Percentiles rank a stretch among this genome's conserved stretches.
Evolutionary conservation across 92 coral and sea anemone genomes (phyloP).

Genomic region (Zoanthus solanderi): DNA sequence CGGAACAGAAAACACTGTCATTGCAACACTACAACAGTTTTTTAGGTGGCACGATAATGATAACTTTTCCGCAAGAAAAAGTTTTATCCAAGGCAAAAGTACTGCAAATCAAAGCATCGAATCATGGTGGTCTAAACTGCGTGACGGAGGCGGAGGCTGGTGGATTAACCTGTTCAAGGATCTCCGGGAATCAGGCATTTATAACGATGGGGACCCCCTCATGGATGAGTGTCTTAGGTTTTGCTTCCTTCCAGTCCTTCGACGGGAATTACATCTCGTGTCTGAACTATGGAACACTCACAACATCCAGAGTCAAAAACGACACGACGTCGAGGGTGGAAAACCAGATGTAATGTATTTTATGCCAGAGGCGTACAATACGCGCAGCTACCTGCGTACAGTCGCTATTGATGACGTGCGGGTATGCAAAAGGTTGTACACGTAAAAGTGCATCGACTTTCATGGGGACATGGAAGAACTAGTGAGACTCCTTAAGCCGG

Average conservation of each 20-base stretch:
- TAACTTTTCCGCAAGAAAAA: slow-evolving; percentile 27
- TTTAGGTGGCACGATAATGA: slow-evolving; percentile 53
- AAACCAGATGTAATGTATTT: slow-evolving; percentile 69
- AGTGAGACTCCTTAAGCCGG: slow-evolving; percentile 52
- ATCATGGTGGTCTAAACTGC: slow-evolving; percentile 66
- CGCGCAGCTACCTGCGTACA: slow-evolving; percentile 43
- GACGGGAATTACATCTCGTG: slow-evolving; percentile 58
- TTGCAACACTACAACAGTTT: slow-evolving; percentile 40
- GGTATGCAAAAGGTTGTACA: slow-evolving; percentile 49
- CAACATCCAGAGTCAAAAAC: slow-evolving; percentile 62
- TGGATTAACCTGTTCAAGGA: slow-evolving; percentile 64
- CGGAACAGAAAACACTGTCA: slow-evolving; percentile 57
- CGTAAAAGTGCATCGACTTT: slow-evolving; percentile 46
- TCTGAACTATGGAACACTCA: slow-evolving; percentile 73
- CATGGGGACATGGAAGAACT: slow-evolving; percentile 41
- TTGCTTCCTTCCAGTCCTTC: slow-evolving; percentile 29
- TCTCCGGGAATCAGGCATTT: slow-evolving; percentile 53
- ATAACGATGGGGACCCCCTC: slow-evolving; percentile 41
- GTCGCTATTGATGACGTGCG: slow-evolving; percentile 58
- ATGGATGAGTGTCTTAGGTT: slow-evolving; percentile 42
- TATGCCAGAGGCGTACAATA: slow-evolving; percentile 52
- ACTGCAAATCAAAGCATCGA: slow-evolving; percentile 67
- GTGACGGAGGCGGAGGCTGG: slow-evolving; percentile 59
- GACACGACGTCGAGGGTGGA: slow-evolving; percentile 58
- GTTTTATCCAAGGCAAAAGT: slow-evolving; percentile 59